Conservation (phyloP, 2,797 vertebrate species). For the Rhinophrynus dorsalis region DNA sequence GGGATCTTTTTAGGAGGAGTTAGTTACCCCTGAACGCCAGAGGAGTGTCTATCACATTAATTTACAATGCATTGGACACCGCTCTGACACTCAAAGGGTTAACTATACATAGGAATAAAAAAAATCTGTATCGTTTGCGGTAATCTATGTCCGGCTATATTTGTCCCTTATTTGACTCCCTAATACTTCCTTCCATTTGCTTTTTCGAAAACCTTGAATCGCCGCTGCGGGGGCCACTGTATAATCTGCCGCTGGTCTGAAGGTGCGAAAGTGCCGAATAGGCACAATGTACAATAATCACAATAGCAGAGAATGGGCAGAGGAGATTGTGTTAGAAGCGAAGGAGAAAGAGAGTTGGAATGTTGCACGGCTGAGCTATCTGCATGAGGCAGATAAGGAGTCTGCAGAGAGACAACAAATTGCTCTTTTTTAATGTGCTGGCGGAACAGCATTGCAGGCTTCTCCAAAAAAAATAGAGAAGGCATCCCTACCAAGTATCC, state of each 20-base stretch:
- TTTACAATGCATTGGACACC: no score
- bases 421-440: slow-evolving; percentile 3
- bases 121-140: no score
- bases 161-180: no score
- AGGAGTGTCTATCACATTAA: no score
- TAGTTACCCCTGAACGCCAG: no score
- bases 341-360: neutral
- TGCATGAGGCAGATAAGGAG: slow-evolving; percentile 34
- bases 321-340: slow-evolving; percentile 29
- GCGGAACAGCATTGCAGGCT: slow-evolving; percentile 19
- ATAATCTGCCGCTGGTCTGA: slow-evolving; percentile 17
- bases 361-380: slow-evolving; percentile 13
- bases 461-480: slow-evolving; percentile 6
- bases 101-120: no score
- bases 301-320: neutral
- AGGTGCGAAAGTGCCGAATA: slow-evolving; percentile 3
- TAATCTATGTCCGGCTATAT: no score
- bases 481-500: neutral
- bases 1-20: no score
- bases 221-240: slow-evolving; percentile 1
- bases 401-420: slow-evolving; percentile 15
- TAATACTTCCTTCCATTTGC: no score
- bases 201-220: slow-evolving; percentile 19
- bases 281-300: slow-evolving; percentile 32
- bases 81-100: no score